Conservation (phyloP, 2,113 vertebrate species). For the Podocnemis expansa region DNA sequence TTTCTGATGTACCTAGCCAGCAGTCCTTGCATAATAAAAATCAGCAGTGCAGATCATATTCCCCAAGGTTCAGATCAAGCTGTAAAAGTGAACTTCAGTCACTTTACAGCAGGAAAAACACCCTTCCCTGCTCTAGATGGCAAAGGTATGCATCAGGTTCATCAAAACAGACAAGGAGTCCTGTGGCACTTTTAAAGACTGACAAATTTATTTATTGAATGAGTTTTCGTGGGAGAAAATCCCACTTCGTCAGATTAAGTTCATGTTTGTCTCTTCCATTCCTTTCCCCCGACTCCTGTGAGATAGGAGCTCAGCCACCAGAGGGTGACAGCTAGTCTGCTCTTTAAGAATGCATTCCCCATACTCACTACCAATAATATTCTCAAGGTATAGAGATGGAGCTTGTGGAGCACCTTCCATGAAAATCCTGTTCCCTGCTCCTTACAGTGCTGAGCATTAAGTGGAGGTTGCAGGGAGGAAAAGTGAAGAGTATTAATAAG, state of each 20-base stretch:
- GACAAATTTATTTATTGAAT: too few species aligned
- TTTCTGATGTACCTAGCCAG: not conserved
- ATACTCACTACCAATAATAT: not conserved
- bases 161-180: too few species aligned
- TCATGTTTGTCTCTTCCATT: not conserved
- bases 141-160: not conserved
- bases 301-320: not conserved
- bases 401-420: rapidly evolving
- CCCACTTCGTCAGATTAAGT: too few species aligned
- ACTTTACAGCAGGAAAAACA: rapidly evolving
- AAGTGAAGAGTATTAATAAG: not conserved
- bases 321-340: not conserved
- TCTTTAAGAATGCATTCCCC: not conserved
- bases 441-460: not conserved
- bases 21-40: rapidly evolving
- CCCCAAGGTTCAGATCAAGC: not conserved
- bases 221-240: too few species aligned
- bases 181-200: too few species aligned
- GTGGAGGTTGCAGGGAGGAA: rapidly evolving
- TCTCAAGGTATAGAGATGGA: not conserved
- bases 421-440: not conserved
- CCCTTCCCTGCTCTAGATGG: not conserved
- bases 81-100: not conserved
- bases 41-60: not conserved
- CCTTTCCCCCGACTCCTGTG: not conserved